A percentile compares a stretch with the other conserved stretches of the same genome.
Conservation (phyloP, 2,113 vertebrate genomes). For the Saccopteryx leptura region DNA sequence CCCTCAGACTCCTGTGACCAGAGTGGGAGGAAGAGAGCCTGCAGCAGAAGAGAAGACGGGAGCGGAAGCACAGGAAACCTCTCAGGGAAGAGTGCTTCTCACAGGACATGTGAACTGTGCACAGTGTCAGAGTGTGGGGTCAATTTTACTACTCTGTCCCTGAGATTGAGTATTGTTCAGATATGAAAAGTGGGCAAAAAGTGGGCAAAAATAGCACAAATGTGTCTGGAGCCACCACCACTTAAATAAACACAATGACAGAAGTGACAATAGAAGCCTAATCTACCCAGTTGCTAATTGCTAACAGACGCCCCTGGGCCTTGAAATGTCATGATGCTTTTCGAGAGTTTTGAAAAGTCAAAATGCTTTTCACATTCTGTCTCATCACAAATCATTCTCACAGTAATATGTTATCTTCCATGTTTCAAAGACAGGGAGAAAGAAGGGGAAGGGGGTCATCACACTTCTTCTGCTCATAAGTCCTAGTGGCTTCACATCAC, state of each 20-base stretch:
- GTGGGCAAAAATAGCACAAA: neutral
- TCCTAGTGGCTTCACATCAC: neutral
- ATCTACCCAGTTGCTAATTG: neutral
- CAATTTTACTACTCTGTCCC: constrained; percentile 25
- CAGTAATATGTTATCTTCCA: neutral
- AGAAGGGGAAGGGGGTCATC: neutral
- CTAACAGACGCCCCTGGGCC: neutral
- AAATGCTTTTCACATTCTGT: neutral
- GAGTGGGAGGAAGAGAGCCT: neutral
- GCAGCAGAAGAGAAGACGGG: neutral
- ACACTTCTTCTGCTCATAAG: neutral
- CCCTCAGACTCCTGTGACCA: neutral
- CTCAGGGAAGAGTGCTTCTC: neutral
- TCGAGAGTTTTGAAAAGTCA: constrained; percentile 45
- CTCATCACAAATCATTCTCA: neutral
- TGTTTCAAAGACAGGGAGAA: neutral
- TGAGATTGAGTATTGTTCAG: neutral
- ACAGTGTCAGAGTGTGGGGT: neutral
- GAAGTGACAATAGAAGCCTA: neutral
- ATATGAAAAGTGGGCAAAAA: neutral
- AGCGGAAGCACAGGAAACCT: neutral
- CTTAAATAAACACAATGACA: neutral
- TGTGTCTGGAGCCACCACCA: neutral
- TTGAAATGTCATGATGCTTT: constrained; percentile 11
- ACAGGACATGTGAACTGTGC: neutral